Evolutionary conservation across 2,797 vertebrate species (phyloP), one percentile per base, ranked within the genome.

Genomic region (Cichlasoma orientale): DNA sequence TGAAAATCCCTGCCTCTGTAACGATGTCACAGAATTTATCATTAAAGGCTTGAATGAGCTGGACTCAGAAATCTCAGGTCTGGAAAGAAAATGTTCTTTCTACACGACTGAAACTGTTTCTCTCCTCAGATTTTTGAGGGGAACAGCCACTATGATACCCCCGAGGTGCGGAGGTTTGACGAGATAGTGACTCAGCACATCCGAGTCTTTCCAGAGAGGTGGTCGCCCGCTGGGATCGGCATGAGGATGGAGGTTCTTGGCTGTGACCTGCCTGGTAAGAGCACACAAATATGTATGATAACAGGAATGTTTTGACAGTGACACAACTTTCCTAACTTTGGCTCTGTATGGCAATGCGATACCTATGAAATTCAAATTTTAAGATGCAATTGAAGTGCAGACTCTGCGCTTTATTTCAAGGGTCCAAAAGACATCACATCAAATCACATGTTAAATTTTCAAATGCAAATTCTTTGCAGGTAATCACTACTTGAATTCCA

Each of bases 191-290:
- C 97, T 1, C 98, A 99, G 91, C 98, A 95, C 8, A 84, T 99
- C 83, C 91, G 98, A 36, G 95, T 99, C 18, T 97, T 98, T 89
- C 98, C 98, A 0, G 98, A 99, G 93, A 94, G 97, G 74, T 99
- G 98, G 98, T 99, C 98, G 0, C 98, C 97, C 0, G 97, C 97
- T 0, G 98, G 98, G 54, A 98, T 99, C 6, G 98, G 98, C 79
- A 99, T 99, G 98, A 97, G 98, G 78, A 93, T 99, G 95, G 98
- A 99, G 86, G 96, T 99, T 56, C 95, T 99, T 56, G 98, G 98
- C 89, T 99, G 98, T 63, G 97, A 99, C 84, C 96, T 97, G 93
- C 97, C 97, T 83, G 98, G 98, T 99, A 94, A 92, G 96, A 84
- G 10, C 33, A 44, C 33, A 19, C 16, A 18, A 21, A 6, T 16